phyloP scores from a whole-genome alignment of 2,888 invertebrate genomes.

The Stratiomys singularior region DNA sequence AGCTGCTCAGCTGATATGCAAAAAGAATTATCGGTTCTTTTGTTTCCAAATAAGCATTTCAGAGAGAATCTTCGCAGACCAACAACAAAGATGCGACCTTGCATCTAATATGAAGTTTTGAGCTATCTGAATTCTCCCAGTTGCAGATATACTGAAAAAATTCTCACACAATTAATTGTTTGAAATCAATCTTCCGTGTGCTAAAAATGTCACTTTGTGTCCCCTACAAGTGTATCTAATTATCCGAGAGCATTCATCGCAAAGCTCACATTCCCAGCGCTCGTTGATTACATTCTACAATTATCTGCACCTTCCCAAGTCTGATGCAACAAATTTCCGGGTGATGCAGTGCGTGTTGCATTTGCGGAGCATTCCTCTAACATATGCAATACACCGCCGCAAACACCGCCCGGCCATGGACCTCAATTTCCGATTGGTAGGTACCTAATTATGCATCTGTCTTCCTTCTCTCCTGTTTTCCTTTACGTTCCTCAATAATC shows the following conservation, averaged over 20 bases:
- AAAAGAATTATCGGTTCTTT: background rate
- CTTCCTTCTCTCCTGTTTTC: background rate
- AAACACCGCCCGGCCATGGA: background rate
- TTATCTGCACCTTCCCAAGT: background rate
- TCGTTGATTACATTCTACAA: background rate
- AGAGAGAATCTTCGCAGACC: no score
- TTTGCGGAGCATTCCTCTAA: background rate
- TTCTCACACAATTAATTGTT: no score
- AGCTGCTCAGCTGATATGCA: background rate
- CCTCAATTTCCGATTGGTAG: background rate
- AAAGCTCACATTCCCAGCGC: background rate
- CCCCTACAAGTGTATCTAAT: no score
- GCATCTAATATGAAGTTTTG: no score
- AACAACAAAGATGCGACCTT: no score
- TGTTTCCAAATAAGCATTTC: no score
- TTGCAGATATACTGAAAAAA: no score
- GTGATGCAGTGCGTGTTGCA: background rate
- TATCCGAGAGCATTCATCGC: background rate
- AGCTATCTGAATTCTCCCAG: no score
- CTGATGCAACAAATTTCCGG: constrained; percentile 12
- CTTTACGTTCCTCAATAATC: background rate
- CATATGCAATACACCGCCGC: background rate
- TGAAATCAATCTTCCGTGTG: no score
- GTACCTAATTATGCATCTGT: background rate
- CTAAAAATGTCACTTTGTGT: no score